Base-by-base conservation (phyloP, 2,888 invertebrate species). In the Uropetala carovei region DNA sequence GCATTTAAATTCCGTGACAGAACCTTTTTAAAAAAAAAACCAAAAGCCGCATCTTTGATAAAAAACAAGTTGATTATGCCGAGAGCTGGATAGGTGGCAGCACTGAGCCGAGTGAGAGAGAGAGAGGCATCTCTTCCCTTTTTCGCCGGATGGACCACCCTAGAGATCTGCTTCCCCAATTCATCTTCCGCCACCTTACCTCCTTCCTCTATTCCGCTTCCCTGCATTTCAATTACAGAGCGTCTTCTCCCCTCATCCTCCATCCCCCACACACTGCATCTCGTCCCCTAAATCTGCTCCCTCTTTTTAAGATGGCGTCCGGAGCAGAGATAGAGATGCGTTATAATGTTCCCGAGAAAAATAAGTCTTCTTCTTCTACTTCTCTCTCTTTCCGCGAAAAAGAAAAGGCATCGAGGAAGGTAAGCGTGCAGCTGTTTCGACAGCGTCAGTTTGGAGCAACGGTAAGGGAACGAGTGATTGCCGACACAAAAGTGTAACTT, bases 81-180 rank as follows among this genome's bases (percentile, higher is more conserved):
- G 64, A 64, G 64, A 64, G 64, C 18, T 16, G 5, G 56, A 83
- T 83, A 83, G 83, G 83, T 56, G 83, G 83, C 43, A 57, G 83
- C 56, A 43, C 75, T 13, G 30, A 43, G 82, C 82, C 14, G 22
- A 9, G 16, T n/a, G 64, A 64, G 64, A 7, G 64, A 64, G 82
- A 18, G 27, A 18, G 83, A 16, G 18, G 83, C 5, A 83, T 43
- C 30, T 82, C 18, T 83, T 83, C 83, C 83, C 83, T 83, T 83
- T 83, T 56, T 43, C 83, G 30, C 56, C 83, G 83, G 56, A 43
- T 83, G 83, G 83, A 83, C 43, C 56, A 57, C 43, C 83, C 83
- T 83, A 30, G 56, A 83, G 83, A 83, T 43, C 56, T 83, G 56
- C 43, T 83, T 83, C 83, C 56, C 83, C 83, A 83, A 83, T 83